These are phyloP conservation scores for Pungitius pungitius DNA, from an alignment of 2,113 vertebrate species.

Conservation along the genomic window DNA sequence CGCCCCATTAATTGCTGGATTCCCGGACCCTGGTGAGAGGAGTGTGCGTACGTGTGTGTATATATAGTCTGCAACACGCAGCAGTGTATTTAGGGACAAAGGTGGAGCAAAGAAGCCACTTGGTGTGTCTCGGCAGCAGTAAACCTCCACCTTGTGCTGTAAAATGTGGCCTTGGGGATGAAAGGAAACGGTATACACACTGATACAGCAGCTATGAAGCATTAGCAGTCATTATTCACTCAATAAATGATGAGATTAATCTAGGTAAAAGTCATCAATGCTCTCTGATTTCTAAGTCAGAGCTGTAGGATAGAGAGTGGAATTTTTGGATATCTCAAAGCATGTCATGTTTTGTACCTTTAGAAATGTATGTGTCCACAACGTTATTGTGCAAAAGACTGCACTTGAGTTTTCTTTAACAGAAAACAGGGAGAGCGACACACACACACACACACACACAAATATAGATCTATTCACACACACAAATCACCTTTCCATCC, in stretches of 20 bases:
- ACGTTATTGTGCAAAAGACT: neutral
- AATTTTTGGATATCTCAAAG: neutral
- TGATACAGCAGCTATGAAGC: neutral
- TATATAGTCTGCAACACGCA: conserved; percentile 3
- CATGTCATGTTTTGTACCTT: conserved; percentile 9
- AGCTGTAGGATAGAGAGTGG: neutral
- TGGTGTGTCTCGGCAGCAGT: conserved; percentile 23
- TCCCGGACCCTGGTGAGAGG: conserved; percentile 59
- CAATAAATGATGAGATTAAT: conserved; percentile 29
- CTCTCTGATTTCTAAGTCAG: conserved; percentile 30
- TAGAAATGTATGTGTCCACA: neutral
- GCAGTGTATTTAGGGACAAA: conserved; percentile 7
- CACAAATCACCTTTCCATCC: neutral
- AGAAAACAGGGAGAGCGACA: neutral
- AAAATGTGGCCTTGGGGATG: conserved; percentile 8
- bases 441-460: neutral
- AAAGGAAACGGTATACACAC: neutral
- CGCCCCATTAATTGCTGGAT: conserved; percentile 77
- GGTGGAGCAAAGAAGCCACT: conserved; percentile 12
- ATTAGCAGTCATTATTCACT: conserved; percentile 18
- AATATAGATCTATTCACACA: neutral
- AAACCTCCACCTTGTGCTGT: conserved; percentile 32
- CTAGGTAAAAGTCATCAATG: conserved; percentile 1
- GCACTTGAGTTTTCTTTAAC: too few relatives aligned
- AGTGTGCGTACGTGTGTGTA: conserved; percentile 30